Conservation (phyloP, 2,888 invertebrate species). For the Eupithecia subumbrata region DNA sequence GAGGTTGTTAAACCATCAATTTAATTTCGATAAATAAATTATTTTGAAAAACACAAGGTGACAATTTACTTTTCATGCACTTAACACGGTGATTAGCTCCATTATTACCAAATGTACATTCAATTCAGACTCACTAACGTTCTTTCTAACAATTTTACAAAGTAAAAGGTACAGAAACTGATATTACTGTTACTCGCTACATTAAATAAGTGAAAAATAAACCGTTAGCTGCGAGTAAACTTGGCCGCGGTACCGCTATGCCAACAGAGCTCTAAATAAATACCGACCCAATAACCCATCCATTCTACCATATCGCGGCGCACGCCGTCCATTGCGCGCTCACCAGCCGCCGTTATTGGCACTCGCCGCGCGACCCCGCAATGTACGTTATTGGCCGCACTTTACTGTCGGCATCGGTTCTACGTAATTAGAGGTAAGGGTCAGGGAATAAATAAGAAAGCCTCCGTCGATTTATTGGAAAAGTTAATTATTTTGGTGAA, state of each 20-base stretch:
- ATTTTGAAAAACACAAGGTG: too few relatives aligned
- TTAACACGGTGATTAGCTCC: too few relatives aligned
- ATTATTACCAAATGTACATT: too few relatives aligned
- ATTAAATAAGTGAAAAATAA: not conserved
- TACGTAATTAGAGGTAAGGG: conserved; percentile 6
- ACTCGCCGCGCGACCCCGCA: not conserved
- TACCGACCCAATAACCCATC: not conserved
- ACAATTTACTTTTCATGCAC: too few relatives aligned
- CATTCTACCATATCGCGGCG: not conserved
- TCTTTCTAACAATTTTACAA: not conserved
- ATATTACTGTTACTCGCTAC: not conserved
- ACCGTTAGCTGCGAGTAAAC: not conserved
- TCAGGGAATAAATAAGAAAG: conserved; percentile 2
- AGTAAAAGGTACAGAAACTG: not conserved
- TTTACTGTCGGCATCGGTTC: not conserved
- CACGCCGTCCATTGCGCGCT: not conserved
- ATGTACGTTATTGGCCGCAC: conserved; percentile 6
- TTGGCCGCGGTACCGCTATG: not conserved
- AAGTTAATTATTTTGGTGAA: conserved; percentile 13
- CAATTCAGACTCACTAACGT: too few relatives aligned
- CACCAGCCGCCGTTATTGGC: conserved; percentile 5
- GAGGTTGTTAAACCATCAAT: too few relatives aligned
- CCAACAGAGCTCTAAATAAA: conserved; percentile 2
- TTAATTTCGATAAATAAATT: too few relatives aligned
- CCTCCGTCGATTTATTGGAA: conserved; percentile 6